Evolutionary conservation across 2,888 invertebrate genomes (phyloP).

Genomic region (Thereva nobilitata): DNA sequence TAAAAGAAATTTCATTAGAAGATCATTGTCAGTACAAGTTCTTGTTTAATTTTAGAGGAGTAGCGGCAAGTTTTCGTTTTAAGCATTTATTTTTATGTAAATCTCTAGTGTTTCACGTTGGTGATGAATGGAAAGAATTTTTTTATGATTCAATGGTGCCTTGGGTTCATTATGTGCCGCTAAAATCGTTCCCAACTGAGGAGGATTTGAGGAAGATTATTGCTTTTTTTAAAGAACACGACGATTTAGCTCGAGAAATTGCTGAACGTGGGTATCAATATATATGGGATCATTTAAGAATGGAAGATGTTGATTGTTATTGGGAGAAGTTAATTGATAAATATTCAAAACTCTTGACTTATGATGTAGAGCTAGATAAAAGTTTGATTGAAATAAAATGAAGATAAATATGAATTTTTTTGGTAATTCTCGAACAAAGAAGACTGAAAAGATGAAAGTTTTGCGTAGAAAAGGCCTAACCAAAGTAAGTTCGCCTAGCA

Average conservation of each 20-base stretch:
- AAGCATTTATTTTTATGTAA: constrained; percentile 93
- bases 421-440: no score
- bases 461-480: no score
- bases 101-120: constrained; percentile 92
- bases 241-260: constrained; percentile 74
- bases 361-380: constrained; percentile 65
- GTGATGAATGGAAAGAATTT: constrained; percentile 92
- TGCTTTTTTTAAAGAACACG: constrained; percentile 75
- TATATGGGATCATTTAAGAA: constrained; percentile 79
- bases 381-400: constrained; percentile 62
- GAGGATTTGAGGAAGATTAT: constrained; percentile 74
- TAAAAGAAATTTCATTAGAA: constrained; percentile 83
- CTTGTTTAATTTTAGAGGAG: constrained; percentile 94
- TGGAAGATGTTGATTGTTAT: constrained; percentile 83
- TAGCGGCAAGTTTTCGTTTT: constrained; percentile 95
- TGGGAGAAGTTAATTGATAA: constrained; percentile 78
- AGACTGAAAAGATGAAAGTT: no score
- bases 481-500: no score
- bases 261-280: constrained; percentile 81
- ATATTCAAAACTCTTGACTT: constrained; percentile 76
- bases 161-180: constrained; percentile 95
- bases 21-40: constrained; percentile 93
- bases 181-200: constrained; percentile 69
- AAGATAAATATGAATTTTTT: not conserved
- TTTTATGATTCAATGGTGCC: constrained; percentile 89